Conservation (phyloP, 2,113 vertebrate species). For the Chaenocephalus aceratus region DNA sequence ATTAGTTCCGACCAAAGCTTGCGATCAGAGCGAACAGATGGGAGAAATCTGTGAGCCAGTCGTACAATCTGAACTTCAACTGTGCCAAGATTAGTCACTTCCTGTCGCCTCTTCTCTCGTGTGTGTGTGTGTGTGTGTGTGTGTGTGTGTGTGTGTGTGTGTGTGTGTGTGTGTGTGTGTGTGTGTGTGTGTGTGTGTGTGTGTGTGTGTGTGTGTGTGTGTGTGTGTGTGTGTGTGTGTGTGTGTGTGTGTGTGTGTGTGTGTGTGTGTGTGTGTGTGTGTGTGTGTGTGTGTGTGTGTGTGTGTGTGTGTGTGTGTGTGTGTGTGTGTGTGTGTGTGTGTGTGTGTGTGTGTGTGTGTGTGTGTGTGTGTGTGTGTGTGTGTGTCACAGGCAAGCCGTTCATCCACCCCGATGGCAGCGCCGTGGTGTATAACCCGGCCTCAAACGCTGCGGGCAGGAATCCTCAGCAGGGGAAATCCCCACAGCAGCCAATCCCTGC, state of each 20-base stretch:
- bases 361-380: too few species aligned
- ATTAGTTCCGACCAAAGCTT: conserved; percentile 42
- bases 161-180: background rate
- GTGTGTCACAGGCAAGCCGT: conserved; percentile 93
- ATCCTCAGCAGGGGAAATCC: conserved; percentile 88
- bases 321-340: too few species aligned
- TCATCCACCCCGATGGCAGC: conserved; percentile 93
- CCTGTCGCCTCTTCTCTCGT: background rate
- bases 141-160: background rate
- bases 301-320: too few species aligned
- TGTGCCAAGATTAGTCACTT: conserved; percentile 39
- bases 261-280: too few species aligned
- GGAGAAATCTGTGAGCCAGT: conserved; percentile 55
- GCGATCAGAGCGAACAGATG: conserved; percentile 71
- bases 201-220: too few species aligned
- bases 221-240: too few species aligned
- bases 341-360: background rate
- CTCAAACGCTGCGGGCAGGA: conserved; percentile 75
- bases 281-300: too few species aligned
- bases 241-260: too few species aligned
- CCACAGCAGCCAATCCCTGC: conserved; percentile 81
- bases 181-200: too few species aligned
- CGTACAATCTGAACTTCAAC: conserved; percentile 37
- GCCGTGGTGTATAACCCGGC: conserved; percentile 92
- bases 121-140: background rate